Conservation (phyloP, 1,140 invertebrate species). For the Wasmannia auropunctata region DNA sequence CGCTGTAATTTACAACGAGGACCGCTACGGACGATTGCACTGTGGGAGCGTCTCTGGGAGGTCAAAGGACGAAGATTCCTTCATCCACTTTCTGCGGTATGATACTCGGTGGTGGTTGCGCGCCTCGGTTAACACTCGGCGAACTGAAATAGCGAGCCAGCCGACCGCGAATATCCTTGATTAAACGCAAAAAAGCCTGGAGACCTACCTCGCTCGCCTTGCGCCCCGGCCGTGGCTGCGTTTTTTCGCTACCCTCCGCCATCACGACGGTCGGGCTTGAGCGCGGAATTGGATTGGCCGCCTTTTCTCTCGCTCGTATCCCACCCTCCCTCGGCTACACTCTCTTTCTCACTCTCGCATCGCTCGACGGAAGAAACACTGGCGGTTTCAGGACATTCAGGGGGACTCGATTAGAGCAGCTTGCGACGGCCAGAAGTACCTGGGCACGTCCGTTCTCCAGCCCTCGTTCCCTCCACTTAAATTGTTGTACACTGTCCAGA, state of each 20-base stretch:
- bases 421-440: constrained; percentile 65
- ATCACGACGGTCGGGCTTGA: constrained; percentile 70
- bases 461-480: constrained; percentile 49
- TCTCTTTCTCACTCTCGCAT: constrained; percentile 17
- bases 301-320: constrained; percentile 64
- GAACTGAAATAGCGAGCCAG: constrained; percentile 76
- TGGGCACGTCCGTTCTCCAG: constrained; percentile 40
- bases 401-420: constrained; percentile 69
- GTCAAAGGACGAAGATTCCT: constrained; percentile 73
- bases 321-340: background rate
- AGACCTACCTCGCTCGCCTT: constrained; percentile 62
- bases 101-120: constrained; percentile 70
- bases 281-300: constrained; percentile 74
- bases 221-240: constrained; percentile 62
- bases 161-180: constrained; percentile 83
- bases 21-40: constrained; percentile 21
- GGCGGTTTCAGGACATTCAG: constrained; percentile 61
- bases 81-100: constrained; percentile 73
- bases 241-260: constrained; percentile 74
- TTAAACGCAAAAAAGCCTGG: constrained; percentile 79
- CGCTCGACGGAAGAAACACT: constrained; percentile 54
- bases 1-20: constrained; percentile 39
- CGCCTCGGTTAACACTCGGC: constrained; percentile 73
- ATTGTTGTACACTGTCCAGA: constrained; percentile 57
- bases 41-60: constrained; percentile 50